Evolutionary conservation across 2,797 vertebrate genomes (phyloP), one percentile per base, ranked within the genome.

Genomic region (Leptodactylus fallax): DNA sequence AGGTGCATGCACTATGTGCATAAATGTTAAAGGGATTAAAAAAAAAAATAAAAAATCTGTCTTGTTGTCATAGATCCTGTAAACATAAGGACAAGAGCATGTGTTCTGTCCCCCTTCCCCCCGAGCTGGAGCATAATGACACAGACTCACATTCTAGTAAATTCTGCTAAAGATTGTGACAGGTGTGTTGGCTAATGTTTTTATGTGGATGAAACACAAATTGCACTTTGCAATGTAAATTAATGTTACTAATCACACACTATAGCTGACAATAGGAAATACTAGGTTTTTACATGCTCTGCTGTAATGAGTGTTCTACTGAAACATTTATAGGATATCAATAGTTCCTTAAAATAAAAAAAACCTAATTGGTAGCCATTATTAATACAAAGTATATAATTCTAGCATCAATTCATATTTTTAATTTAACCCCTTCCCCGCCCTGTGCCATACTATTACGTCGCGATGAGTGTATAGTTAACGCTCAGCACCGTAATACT

Each of bases 11-110:
- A 69, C 45, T 61, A 13, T 71, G 77, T 60, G 45, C 77, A 47
- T 19, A 21, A 78, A 81, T 55, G 74, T 81, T 56, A 74, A 81
- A 79, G 61, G 17, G 27, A 74, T 27, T 7, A 74, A 74, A 12
- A 49, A 12, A 67, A 65, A 69, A 65, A 51, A 51, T 4, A 25
- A 67, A 11, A 67, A 27, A 27, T 49, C 21, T 81, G 55, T 53
- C 53, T 76, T n/a, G 69, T 87, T 87, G 79, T 87, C 69, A 81
- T 82, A 82, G 53, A 87, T 25, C 12, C 86, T 53, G 69, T 82
- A 87, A 81, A 87, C 79, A 87, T 16, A 76, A 76, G 86, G 79
- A 82, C 79, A 81, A 87, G 17, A 53, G 78, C 55, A 60, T 36
- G 19, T 71, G 49, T 76, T 81, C 45, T 19, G n/a, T 27, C 27